These are phyloP conservation scores for Andrena flavipes DNA, from an alignment of 2,888 invertebrate species.

Conservation along the genomic window DNA sequence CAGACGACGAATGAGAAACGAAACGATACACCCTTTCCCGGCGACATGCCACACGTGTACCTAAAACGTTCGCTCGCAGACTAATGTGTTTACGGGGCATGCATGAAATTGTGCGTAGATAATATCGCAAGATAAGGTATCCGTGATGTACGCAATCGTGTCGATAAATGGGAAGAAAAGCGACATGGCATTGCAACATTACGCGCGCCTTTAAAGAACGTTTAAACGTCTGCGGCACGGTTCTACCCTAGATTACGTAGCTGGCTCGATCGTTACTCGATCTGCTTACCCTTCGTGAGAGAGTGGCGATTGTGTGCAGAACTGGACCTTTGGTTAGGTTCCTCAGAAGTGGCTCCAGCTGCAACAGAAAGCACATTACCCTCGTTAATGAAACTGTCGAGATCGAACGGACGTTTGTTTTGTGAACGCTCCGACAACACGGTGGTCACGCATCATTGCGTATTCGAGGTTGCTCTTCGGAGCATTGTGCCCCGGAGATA, in stretches of 20 bases:
- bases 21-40: constrained; percentile 11
- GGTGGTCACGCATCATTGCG: too few species aligned
- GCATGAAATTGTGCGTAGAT: constrained; percentile 12
- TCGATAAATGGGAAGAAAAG: neutral
- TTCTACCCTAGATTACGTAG: neutral
- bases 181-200: constrained; percentile 26
- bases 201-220: constrained; percentile 22
- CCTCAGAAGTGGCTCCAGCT: constrained; percentile 86
- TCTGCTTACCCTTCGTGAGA: constrained; percentile 83
- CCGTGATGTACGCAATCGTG: constrained; percentile 3
- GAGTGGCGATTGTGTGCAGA: constrained; percentile 84
- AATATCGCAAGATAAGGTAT: too few species aligned
- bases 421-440: too few species aligned
- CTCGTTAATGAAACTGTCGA: neutral
- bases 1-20: constrained; percentile 20
- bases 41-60: constrained; percentile 22
- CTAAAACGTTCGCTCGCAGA: constrained; percentile 4
- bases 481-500: too few species aligned
- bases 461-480: neutral
- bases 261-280: neutral
- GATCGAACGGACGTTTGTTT: neutral
- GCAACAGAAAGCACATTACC: constrained; percentile 70
- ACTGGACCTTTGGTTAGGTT: constrained; percentile 85
- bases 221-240: constrained; percentile 7
- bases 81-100: constrained; percentile 29